phyloP scores from a whole-genome alignment of 2,113 vertebrate genomes.

The Rhea americana region DNA sequence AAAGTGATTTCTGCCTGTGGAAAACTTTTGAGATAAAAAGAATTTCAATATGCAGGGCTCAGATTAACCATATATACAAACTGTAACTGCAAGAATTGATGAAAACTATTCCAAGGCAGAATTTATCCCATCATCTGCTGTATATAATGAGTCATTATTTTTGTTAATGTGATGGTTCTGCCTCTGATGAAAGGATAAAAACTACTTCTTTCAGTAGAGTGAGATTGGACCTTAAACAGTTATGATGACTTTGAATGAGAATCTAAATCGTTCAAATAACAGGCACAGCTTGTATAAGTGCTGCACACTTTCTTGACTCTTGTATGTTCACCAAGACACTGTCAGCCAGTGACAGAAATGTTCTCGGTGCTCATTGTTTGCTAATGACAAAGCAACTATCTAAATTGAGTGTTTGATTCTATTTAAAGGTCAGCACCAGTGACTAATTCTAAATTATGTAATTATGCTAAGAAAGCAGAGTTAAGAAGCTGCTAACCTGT shows the following conservation, averaged over 20 bases:
- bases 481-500: slow-evolving; percentile 54
- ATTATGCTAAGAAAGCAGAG: slow-evolving; percentile 56
- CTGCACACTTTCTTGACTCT: neutral
- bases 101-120: slow-evolving; percentile 1
- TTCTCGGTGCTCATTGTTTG: neutral
- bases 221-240: neutral
- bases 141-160: neutral
- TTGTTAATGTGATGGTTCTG: slow-evolving; percentile 2
- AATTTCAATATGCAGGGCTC: neutral
- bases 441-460: slow-evolving; percentile 54
- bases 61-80: neutral
- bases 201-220: neutral
- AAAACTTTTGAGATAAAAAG: slow-evolving; percentile 45
- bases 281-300: neutral
- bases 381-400: slow-evolving; percentile 37
- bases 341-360: neutral
- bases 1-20: slow-evolving; percentile 33
- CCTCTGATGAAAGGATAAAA: slow-evolving; percentile 27
- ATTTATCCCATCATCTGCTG: slow-evolving; percentile 20
- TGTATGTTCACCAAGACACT: rapidly evolving
- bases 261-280: neutral
- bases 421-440: slow-evolving; percentile 50
- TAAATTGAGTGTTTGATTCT: slow-evolving; percentile 51
- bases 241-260: neutral
- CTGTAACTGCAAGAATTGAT: neutral